A percentile compares a stretch with the other conserved stretches of the same genome.
Conservation (phyloP, 92 coral and sea anemone genomes). For the Siderastrea radians region DNA sequence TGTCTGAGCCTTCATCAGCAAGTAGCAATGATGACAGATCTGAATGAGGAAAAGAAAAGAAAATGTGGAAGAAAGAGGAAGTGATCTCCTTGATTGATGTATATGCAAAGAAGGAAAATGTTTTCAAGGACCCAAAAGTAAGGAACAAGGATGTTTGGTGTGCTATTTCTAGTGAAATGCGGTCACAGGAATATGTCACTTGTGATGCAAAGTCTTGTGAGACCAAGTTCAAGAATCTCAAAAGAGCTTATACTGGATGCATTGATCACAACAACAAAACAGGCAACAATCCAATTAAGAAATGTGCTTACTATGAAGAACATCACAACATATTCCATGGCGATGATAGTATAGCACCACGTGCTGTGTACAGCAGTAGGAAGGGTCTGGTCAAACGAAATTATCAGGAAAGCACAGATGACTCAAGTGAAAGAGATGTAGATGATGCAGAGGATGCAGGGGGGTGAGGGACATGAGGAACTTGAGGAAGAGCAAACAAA, state of each 20-base stretch:
- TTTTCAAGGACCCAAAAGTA: too few relatives aligned
- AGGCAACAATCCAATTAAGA: constrained; percentile 34
- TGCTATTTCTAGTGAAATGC: too few relatives aligned
- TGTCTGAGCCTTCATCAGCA: background rate
- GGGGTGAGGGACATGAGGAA: constrained; percentile 14
- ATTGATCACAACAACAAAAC: constrained; percentile 24
- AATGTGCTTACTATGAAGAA: constrained; percentile 39
- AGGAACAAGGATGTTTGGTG: too few relatives aligned
- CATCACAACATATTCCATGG: constrained; percentile 19
- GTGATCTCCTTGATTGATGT: background rate
- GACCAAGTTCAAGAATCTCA: constrained; percentile 38
- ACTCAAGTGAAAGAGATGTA: background rate
- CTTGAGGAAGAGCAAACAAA: background rate
- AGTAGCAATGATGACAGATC: constrained; percentile 34
- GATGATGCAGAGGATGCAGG: constrained; percentile 31
- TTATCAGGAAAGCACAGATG: constrained; percentile 23
- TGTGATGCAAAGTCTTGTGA: background rate
- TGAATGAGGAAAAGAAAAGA: constrained; percentile 37
- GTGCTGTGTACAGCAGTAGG: constrained; percentile 45
- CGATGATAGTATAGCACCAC: background rate
- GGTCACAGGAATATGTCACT: background rate
- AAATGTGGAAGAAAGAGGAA: background rate
- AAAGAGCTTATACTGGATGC: constrained; percentile 47
- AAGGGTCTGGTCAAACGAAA: constrained; percentile 38
- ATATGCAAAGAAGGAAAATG: background rate